Base-by-base conservation (phyloP, 1,140 invertebrate genomes). In the Magallana gigas region DNA sequence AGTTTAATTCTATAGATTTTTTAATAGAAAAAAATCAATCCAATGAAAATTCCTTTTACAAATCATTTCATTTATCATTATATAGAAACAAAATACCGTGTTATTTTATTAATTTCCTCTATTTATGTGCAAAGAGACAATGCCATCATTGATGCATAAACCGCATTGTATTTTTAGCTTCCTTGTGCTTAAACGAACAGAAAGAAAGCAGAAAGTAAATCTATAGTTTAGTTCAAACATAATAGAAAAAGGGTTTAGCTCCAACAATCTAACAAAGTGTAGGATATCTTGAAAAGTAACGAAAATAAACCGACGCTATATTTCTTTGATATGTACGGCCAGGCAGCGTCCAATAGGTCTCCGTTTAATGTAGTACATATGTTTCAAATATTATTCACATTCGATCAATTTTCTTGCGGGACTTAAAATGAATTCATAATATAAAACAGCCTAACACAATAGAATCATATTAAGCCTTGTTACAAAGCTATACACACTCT, bases 381-480 rank as follows among this genome's bases (percentile, higher is more conserved):
- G 68, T 76, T 76, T 29, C 68, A 76, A 36, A 76, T 76, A 76
- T 76, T 23, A 36, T 76, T 76, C 68, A 76, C 68, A 76, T 76
- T 76, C 68, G 68, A 76, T 76, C 68, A 76, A 76, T 76, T 76
- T 76, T 76, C 68, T 23, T 76, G 68, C 68, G 68, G 68, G 29
- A 76, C 68, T 76, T 76, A 76, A 64, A 76, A 76, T 76, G 68
- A 76, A 76, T 76, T 76, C 68, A 76, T 76, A 76, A 76, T 76
- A 29, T 29, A 76, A 76, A 76, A 76, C 68, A 76, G 68, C 18
- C 68, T 29, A 76, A 76, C 68, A 76, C 64, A 76, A 76, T 76
- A 12, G 36, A 29, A 18, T 18, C 68, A 29, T 12, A 76, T 76
- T 76, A 76, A 29, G 36, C 18, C 64, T 76, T 23, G 36, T 76